A percentile compares a stretch with the other conserved stretches of the same genome.
These are phyloP conservation scores for Standfussiana lucernea DNA, from an alignment of 2,888 invertebrate species.

Conservation along the genomic window DNA sequence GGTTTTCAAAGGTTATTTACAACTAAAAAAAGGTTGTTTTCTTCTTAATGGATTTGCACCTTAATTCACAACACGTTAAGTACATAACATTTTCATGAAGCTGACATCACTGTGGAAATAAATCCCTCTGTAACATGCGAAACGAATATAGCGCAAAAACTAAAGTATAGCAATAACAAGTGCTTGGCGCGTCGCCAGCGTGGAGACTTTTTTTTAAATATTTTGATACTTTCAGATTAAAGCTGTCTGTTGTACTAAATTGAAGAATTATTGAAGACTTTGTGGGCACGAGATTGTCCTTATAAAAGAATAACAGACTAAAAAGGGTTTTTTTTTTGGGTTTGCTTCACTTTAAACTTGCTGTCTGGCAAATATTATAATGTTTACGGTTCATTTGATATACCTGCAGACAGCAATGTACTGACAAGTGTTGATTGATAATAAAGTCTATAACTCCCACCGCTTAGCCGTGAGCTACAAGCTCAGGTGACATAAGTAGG, in stretches of 20 bases:
- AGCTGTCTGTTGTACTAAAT: constrained; percentile 9
- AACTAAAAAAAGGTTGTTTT: too few relatives aligned
- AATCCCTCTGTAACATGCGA: constrained; percentile 38
- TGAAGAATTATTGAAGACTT: constrained; percentile 1
- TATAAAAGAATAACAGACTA: background rate
- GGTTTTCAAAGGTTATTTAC: background rate
- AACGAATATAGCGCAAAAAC: constrained; percentile 34
- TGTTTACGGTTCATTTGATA: background rate
- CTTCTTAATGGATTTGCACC: background rate
- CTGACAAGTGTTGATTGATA: too few relatives aligned
- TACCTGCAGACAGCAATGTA: background rate
- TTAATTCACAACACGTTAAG: background rate
- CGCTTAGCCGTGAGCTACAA: too few relatives aligned
- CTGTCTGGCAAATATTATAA: background rate
- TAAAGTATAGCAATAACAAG: constrained; percentile 55
- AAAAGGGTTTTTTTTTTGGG: background rate
- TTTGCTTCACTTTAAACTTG: too few relatives aligned
- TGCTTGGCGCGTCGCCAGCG: constrained; percentile 52
- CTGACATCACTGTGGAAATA: constrained; percentile 21
- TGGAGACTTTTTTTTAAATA: constrained; percentile 64
- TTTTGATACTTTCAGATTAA: constrained; percentile 34
- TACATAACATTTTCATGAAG: background rate
- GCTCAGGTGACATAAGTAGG: too few relatives aligned
- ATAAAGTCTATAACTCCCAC: too few relatives aligned
- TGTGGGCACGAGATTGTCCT: background rate